Evolutionary conservation across 1,140 invertebrate species (phyloP), one percentile per base, ranked within the genome.

Genomic region (Listronotus oregonensis): DNA sequence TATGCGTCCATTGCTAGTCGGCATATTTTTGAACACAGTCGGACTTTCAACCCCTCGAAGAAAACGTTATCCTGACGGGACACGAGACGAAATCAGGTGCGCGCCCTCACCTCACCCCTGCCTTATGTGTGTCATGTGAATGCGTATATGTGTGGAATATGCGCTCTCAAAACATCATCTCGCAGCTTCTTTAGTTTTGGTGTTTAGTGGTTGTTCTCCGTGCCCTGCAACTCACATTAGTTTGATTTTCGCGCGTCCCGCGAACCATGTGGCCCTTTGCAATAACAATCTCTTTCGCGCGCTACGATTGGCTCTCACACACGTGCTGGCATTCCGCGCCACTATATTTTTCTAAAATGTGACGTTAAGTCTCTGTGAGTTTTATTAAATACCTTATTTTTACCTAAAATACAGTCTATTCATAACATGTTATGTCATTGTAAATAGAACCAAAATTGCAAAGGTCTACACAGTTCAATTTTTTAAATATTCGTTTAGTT

Each of bases 1-100:
- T 80, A 81, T 81, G 79, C 81, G 79, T 79, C 78, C 82, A 82
- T 82, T 78, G 77, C 77, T 73, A 79, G 76, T 78, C 77, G 77
- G 75, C 75, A 78, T 76, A 77, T 78, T 78, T 78, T 78, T 77
- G 75, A 78, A 78, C 74, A 72, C 75, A 78, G 76, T 78, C 73
- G 74, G 75, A 76, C 74, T 60, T 70, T 71, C 67, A 67, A 67
- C 61, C 67, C 69, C 70, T 70, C 59, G 69, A 71, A 74, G 72
- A 69, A 75, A 70, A 75, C 71, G 68, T 72, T 71, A 68, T 69
- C 69, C 69, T 68, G 64, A 64, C 69, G 73, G 67, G 65, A 67
- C 63, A 51, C 66, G 66, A 44, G 47, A 63, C 65, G 39, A 61
- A 67, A 66, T 63, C 67, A 76, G 75, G 75, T 76, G 73, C 72